Evolutionary conservation across 2,888 invertebrate species (phyloP), one percentile per base, ranked within the genome.

Genomic region (Clitarchus hookeri): DNA sequence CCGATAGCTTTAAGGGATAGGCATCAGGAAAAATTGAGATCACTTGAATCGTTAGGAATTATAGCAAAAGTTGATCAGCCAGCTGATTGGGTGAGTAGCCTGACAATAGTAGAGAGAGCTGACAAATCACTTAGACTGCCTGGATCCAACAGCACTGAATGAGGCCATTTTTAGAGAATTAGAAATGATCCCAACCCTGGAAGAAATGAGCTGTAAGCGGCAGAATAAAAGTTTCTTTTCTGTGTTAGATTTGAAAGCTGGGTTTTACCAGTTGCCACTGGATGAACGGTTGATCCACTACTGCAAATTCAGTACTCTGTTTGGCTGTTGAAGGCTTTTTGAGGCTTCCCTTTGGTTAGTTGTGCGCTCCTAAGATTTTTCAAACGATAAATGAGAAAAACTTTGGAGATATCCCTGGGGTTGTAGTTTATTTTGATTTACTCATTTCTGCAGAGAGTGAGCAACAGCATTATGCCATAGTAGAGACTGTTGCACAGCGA

Each of bases 241-340:
- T 6, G 80, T 80, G 36, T 26, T 80, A 80, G 80, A 80, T 26
- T 80, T 36, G n/a, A n/a, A n/a, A n/a, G n/a, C n/a, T 36, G 26
- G 80, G 19, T 80, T 80, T 80, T 36, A 80, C 19, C 80, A 80
- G 27, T 80, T 80, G 19, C 27, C 80, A 36, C 80, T 80, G 13
- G 80, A 80, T 80, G 80, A 80, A 36, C 12, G n/a, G 80, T 80
- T 25, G 12, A 80, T 9, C 13, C 26, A 80, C 19, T 36, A 36
- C 27, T 80, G 80, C 80, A 80, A 9, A 26, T 80, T 80, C 19
- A 80, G 80, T 26, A 80, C n/a, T n/a, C n/a, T n/a, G n/a, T n/a
- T n/a, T n/a, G n/a, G n/a, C n/a, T n/a, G 82, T 27, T 82, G 26
- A 0, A 26, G 44, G 44, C n/a, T 82, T 82, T 82, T 13, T 36